phyloP scores from a whole-genome alignment of 2,797 vertebrate genomes.

The Pelodytes ibericus region DNA sequence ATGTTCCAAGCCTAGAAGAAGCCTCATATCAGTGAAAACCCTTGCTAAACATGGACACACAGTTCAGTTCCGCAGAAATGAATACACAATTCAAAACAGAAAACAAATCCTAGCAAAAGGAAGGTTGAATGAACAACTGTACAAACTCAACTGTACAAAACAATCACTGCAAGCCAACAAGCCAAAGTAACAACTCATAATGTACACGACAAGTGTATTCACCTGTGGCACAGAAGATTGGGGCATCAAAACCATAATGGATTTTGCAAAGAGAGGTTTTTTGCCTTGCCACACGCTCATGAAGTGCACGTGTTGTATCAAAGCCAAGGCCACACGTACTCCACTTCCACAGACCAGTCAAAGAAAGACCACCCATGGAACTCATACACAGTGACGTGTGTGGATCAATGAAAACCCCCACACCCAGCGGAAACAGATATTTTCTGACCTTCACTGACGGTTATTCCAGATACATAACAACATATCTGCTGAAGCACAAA shows the following conservation, averaged over 20 bases:
- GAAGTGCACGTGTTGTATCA: conserved; percentile 3
- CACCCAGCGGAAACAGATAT: too few relatives aligned
- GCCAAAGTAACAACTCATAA: too few relatives aligned
- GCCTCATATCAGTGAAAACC: background rate
- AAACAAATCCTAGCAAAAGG: too few relatives aligned
- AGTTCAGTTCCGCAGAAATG: background rate
- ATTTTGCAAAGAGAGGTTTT: background rate
- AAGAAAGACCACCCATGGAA: background rate
- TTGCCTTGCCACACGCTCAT: conserved; percentile 4
- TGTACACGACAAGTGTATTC: too few relatives aligned
- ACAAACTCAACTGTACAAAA: background rate
- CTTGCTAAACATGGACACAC: background rate
- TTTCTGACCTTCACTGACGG: too few relatives aligned
- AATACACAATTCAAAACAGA: background rate
- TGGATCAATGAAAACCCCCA: too few relatives aligned
- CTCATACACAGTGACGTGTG: too few relatives aligned
- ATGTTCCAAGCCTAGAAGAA: conserved; percentile 5
- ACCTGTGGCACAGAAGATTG: background rate
- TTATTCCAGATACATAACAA: too few relatives aligned
- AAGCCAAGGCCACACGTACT: background rate
- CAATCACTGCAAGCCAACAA: background rate
- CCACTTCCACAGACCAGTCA: background rate
- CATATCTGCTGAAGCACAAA: too few relatives aligned
- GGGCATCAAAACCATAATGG: background rate
- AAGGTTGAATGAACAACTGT: background rate